Conservation (phyloP, 2,113 vertebrate species). For the Notothenia rossii region DNA sequence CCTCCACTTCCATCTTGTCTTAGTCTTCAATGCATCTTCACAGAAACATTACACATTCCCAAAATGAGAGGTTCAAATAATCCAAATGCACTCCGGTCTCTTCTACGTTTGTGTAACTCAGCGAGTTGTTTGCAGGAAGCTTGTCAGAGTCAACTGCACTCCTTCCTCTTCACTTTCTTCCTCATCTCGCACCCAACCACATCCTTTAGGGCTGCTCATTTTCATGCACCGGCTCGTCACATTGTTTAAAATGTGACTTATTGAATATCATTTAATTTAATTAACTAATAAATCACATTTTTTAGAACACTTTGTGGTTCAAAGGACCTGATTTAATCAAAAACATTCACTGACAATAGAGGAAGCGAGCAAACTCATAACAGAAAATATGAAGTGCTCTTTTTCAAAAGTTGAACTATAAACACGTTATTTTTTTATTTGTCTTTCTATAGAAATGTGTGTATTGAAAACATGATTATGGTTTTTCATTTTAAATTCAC, state of each 20-base stretch:
- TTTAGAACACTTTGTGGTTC: accelerated
- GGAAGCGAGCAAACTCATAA: background rate
- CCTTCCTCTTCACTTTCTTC: conserved; percentile 74
- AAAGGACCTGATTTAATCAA: background rate
- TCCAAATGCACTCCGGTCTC: conserved; percentile 3
- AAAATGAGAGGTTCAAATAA: background rate
- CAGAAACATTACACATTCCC: conserved; percentile 9
- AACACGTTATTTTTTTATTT: background rate
- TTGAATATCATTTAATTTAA: background rate
- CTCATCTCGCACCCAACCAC: conserved; percentile 80
- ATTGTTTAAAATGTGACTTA: background rate
- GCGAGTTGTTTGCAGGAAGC: conserved; percentile 41
- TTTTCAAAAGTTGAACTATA: background rate
- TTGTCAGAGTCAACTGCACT: conserved; percentile 47
- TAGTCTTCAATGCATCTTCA: conserved; percentile 70
- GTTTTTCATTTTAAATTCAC: background rate
- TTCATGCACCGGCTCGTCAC: conserved; percentile 51
- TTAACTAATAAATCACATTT: background rate
- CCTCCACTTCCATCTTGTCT: conserved; percentile 80
- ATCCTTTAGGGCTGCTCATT: conserved; percentile 80
- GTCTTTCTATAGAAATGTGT: no score
- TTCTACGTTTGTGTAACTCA: background rate
- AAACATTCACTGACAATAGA: background rate
- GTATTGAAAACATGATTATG: background rate
- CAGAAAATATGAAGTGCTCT: background rate